Evolutionary conservation across 2,797 vertebrate species (phyloP), one percentile per base, ranked within the genome.

Genomic region (Poeciliopsis gracilis): DNA sequence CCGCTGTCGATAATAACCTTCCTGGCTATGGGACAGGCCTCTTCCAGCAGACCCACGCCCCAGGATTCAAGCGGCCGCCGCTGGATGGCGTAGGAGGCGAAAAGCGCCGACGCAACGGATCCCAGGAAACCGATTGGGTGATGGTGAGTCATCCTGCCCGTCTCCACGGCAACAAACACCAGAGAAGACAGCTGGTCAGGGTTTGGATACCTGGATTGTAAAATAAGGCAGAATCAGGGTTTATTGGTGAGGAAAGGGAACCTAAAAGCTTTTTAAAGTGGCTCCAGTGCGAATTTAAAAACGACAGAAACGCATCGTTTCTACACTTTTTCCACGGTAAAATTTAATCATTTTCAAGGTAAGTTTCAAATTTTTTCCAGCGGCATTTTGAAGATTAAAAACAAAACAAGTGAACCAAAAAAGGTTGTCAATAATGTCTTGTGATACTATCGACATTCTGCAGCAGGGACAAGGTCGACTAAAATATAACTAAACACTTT

Each of bases 61-160:
- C 96, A 97, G 1, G 86, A 93, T 0, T 86, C 92, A 81, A 96
- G 85, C 11, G 96, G 95, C 63, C 95, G 88, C 33, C 90, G 94
- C 90, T 96, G 96, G 47, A 93, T 88, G 1, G 96, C 95, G 0
- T 96, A 96, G 0, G 96, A 80, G 0, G 94, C 89, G 73, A 97
- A 97, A 30, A 97, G 95, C 0, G 96, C 96, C 0, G 96, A 91
- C 0, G 96, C 95, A 9, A 97, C 91, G 0, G 95, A 94, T 8
- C 96, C 96, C 15, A 97, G 92, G 76, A 96, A 97, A 5, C 96
- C 96, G 0, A 95, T 97, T 51, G 97, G 96, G 89, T 97, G 96
- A 80, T 96, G 95, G 70, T 97, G 97, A 33, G 96, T 97, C 96
- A 97, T 97, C 84, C 96, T 93, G 73, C 95, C 96, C 0, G 96